A percentile compares a stretch with the other conserved stretches of the same genome.
Conservation (phyloP, 1,140 invertebrate species). For the Drosophila bocki region DNA sequence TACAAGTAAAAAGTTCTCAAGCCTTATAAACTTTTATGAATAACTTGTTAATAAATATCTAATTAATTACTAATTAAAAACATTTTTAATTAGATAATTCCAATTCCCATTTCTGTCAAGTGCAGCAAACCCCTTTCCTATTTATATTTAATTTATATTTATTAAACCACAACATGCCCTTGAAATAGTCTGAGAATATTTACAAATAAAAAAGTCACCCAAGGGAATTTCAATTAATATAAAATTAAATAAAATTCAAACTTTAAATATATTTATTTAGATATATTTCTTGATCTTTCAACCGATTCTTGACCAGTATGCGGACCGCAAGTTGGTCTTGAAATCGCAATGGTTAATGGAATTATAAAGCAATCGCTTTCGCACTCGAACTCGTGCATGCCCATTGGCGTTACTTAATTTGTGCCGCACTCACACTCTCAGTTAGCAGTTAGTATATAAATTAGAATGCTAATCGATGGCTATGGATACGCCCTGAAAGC, state of each 20-base stretch:
- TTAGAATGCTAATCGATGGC: constrained; percentile 82
- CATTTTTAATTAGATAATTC: not conserved
- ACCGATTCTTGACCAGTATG: not conserved
- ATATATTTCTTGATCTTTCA: not conserved
- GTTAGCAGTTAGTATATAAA: constrained; percentile 73
- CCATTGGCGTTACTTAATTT: constrained; percentile 72
- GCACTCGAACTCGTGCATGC: constrained; percentile 61
- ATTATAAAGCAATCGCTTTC: constrained; percentile 24
- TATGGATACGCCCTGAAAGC: constrained; percentile 76
- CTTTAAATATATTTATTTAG: not conserved
- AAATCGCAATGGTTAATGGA: constrained; percentile 35
- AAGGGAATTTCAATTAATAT: not conserved
- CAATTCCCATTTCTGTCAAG: not conserved
- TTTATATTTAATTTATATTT: too few relatives aligned
- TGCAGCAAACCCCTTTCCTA: not conserved
- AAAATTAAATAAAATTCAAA: not conserved
- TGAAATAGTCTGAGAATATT: not conserved
- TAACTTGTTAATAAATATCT: not conserved
- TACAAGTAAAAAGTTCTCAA: not conserved
- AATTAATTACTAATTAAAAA: not conserved
- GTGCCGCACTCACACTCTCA: constrained; percentile 49
- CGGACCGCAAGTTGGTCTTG: constrained; percentile 51
- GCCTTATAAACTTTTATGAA: not conserved
- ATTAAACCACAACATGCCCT: not conserved
- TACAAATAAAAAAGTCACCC: not conserved